Evolutionary conservation across 2,888 invertebrate genomes (phyloP), one percentile per base, ranked within the genome.

Genomic region (Oscheius myriophilus): DNA sequence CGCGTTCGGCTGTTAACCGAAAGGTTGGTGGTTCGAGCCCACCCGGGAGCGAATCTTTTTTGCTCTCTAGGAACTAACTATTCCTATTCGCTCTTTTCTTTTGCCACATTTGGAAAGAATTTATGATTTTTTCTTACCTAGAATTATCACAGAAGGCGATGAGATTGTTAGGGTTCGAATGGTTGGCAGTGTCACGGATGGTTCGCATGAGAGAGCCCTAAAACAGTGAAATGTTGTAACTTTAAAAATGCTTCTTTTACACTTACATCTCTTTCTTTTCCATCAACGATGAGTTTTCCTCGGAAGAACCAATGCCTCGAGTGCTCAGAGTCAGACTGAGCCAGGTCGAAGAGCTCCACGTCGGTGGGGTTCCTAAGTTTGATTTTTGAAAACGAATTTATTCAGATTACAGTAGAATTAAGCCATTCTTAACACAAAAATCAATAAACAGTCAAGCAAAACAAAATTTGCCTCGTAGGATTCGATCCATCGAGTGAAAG

Each of bases 111-210:
- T 23, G 39, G 42, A 51, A 16, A 43, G 42, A 39, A 23, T 52
- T 52, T 69, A 42, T 76, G 72, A 85, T 49, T 23, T 18, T 2
- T 41, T 14, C 41, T 26, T 12, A 92, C 92, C 92, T 94, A 89
- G 96, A 96, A 86, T 98, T 98, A 87, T 97, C 97, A 83, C 92
- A 93, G 87, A 97, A 97, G 87, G 95, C 94, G 77, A 97, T 96
- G 16, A 96, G 93, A 89, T 96, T 97, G 87, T 97, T 97, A 23
- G 90, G 88, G 89, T 96, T 96, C 11, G 93, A 92, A 77, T 90
- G 88, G 6, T 91, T 89, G 87, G 96, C 95, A 0, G 97, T 97
- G 52, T 92, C 91, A 84, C 93, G 92, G 57, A 98, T 94, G 92
- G 95, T 93, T 85, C 93, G 92, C 82, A 98, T 93, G 14, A 98